phyloP scores from a whole-genome alignment of 2,888 invertebrate genomes.

The Terebella lapidaria region DNA sequence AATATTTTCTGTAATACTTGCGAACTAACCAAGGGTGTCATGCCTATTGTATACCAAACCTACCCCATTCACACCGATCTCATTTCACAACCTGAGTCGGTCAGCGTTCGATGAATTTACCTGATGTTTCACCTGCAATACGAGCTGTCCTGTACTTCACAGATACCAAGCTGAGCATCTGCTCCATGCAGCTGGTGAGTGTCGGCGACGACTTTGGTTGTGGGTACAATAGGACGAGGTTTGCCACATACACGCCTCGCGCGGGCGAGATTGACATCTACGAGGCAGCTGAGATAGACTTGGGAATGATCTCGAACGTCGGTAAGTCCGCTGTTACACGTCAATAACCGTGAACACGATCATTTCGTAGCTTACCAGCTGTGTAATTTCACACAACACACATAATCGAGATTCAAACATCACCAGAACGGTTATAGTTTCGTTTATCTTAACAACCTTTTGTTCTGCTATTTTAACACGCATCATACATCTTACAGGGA shows the following conservation, averaged over 20 bases:
- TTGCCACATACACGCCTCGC: not conserved
- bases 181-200: not conserved
- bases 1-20: no score
- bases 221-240: not conserved
- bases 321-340: constrained; percentile 4
- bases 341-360: not conserved
- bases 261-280: not conserved
- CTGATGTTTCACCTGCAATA: no score
- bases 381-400: not conserved
- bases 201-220: not conserved
- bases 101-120: no score
- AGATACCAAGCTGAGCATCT: not conserved
- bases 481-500: not conserved
- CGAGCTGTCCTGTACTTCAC: no score
- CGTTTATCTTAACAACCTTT: no score
- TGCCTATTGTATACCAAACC: no score
- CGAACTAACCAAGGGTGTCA: no score
- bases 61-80: no score
- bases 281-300: not conserved
- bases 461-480: no score
- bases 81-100: no score
- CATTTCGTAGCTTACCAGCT: not conserved
- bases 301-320: constrained; percentile 9
- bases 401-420: no score
- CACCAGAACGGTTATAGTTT: no score